Percentiles rank a stretch among this genome's conserved stretches.
Conservation (phyloP, 1,140 invertebrate genomes). For the Sogatella furcifera region DNA sequence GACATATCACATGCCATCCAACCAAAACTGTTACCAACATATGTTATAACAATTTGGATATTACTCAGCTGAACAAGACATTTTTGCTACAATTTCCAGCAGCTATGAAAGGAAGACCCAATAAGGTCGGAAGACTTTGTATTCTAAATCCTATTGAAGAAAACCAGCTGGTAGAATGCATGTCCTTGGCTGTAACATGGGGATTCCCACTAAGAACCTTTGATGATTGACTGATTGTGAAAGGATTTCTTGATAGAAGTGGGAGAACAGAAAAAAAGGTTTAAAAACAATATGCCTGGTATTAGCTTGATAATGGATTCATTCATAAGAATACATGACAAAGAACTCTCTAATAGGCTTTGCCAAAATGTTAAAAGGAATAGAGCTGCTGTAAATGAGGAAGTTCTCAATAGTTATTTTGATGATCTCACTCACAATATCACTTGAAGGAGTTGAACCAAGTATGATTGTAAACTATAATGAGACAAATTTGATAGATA, state of each 20-base stretch:
- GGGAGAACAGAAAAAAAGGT: neutral
- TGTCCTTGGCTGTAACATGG: neutral
- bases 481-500: slow-evolving; percentile 33
- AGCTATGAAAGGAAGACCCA: slow-evolving; percentile 7
- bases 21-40: too few species aligned
- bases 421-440: slow-evolving; percentile 22
- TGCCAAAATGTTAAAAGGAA: slow-evolving; percentile 15
- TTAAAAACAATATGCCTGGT: slow-evolving; percentile 15
- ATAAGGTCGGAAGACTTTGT: neutral
- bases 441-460: slow-evolving; percentile 27
- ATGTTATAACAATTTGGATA: too few species aligned
- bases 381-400: slow-evolving; percentile 11
- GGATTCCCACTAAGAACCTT: slow-evolving; percentile 7
- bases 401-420: slow-evolving; percentile 25
- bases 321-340: slow-evolving; percentile 8
- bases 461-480: slow-evolving; percentile 33
- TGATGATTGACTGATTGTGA: slow-evolving; percentile 5
- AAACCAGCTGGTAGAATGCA: slow-evolving; percentile 9
- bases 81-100: too few species aligned
- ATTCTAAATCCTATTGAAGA: slow-evolving; percentile 9
- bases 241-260: slow-evolving; percentile 3
- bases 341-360: neutral
- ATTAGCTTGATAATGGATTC: neutral
- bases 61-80: too few species aligned
- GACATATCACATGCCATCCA: too few species aligned